phyloP scores from a whole-genome alignment of 1,140 invertebrate genomes.

The Heliconius hewitsoni region DNA sequence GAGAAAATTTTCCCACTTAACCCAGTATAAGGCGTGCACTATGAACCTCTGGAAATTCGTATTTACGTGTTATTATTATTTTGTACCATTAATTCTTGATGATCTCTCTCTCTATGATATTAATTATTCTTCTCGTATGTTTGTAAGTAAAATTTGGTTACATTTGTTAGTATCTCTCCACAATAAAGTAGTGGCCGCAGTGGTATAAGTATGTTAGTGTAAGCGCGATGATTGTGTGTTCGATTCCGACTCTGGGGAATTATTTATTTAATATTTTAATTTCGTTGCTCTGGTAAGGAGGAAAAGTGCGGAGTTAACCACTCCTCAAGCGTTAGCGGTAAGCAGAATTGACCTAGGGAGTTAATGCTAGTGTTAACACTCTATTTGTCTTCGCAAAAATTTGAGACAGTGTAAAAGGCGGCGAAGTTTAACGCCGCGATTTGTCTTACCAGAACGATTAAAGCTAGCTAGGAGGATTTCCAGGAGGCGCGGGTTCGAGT shows the following conservation, averaged over 20 bases:
- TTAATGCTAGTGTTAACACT: too few species aligned
- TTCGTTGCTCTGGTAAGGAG: too few species aligned
- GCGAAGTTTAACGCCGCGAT: not conserved
- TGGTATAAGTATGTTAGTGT: not conserved
- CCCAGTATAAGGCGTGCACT: conserved; percentile 38
- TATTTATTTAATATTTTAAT: too few species aligned
- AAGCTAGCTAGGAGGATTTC: too few species aligned
- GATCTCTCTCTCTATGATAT: not conserved
- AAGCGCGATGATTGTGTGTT: not conserved
- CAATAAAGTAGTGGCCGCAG: not conserved
- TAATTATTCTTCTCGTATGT: not conserved
- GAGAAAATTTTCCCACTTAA: conserved; percentile 42
- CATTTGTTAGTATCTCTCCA: not conserved
- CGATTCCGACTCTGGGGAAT: too few species aligned
- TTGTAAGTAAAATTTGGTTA: not conserved
- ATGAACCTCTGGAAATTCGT: conserved; percentile 25
- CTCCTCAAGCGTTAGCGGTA: too few species aligned
- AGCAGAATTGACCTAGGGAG: too few species aligned
- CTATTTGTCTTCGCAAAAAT: too few species aligned
- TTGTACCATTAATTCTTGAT: not conserved
- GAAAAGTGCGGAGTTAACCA: too few species aligned
- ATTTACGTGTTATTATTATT: conserved; percentile 11
- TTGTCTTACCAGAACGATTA: not conserved
- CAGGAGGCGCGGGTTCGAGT: too few species aligned
- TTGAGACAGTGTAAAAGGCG: too few species aligned